A percentile compares a stretch with the other conserved stretches of the same genome.
These are phyloP conservation scores for Nothoprocta perdicaria DNA, from an alignment of 2,113 vertebrate species.

Conservation along the genomic window DNA sequence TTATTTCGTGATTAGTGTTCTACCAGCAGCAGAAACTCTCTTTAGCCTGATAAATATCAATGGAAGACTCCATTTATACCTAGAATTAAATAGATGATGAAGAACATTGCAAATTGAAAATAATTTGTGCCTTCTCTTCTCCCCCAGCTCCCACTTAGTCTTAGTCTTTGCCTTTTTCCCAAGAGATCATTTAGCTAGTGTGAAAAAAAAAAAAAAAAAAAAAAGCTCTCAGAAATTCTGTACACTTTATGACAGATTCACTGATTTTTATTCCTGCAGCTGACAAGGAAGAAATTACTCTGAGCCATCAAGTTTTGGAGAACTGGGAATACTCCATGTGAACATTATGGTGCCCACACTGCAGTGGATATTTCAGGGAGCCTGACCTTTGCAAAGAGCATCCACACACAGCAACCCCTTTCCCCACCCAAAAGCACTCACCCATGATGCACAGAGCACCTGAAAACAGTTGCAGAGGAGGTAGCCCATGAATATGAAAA, in stretches of 20 bases:
- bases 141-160: neutral
- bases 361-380: neutral
- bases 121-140: neutral
- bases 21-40: neutral
- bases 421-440: neutral
- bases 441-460: neutral
- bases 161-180: neutral
- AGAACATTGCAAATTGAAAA: neutral
- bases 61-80: neutral
- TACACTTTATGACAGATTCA: neutral
- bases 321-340: neutral
- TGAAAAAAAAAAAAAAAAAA: neutral
- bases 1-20: neutral
- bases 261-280: conserved; percentile 3
- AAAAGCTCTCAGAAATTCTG: neutral
- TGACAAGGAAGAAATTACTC: neutral
- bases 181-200: neutral
- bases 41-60: conserved; percentile 9
- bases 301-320: neutral
- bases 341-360: neutral
- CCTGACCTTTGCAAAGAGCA: neutral
- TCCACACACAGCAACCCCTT: neutral
- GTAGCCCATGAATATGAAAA: conserved; percentile 21
- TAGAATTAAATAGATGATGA: neutral
- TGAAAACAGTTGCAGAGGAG: neutral